Base-by-base conservation (phyloP, 2,113 vertebrate species). In the Eubucco bourcierii region DNA sequence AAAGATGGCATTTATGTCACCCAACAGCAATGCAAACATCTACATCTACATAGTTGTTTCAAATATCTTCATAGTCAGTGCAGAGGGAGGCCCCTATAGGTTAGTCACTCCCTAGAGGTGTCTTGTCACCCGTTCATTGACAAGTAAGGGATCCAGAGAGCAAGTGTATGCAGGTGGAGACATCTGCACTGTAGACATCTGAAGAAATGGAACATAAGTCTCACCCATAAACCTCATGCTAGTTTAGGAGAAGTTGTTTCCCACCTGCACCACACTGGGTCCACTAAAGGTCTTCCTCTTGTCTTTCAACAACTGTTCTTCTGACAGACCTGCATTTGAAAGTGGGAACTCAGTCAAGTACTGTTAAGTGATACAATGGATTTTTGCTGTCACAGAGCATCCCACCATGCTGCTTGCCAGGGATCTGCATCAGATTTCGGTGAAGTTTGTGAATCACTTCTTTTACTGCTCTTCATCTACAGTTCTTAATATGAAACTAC, bases 51-150 rank as follows among this genome's bases (percentile, higher is more conserved):
- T 63, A 25, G 20, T 29, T 46, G 44, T 39, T 87, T 66, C 65
- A 59, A 80, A 12, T 10, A 34, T 27, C n/a, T 83, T 73, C 80
- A 21, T 16, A 23, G 55, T 2, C 28, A 31, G 44, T 8, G 44
- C 52, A 77, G 76, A 73, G 9, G 25, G 27, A 77, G 14, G 28
- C 80, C 63, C n/a, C 33, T 39, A 34, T 24, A 46, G 34, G 24
- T 29, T 47, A 47, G 8, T 23, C 37, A 27, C 18, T 53, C 44
- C 63, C 44, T 24, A 20, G 34, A 63, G n/a, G 10, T 74, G 23
- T 20, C n/a, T n/a, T n/a, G 24, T 23, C 0, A 0, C 23, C 5
- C 18, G 90, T 73, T 64, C 64, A 50, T 9, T 3, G 1, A 23
- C n/a, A 55, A 23, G 34, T 10, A 65, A 73, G n/a, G 55, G 64